Conservation (phyloP, 2,113 vertebrate genomes). For the Prochilodus magdalenae region DNA sequence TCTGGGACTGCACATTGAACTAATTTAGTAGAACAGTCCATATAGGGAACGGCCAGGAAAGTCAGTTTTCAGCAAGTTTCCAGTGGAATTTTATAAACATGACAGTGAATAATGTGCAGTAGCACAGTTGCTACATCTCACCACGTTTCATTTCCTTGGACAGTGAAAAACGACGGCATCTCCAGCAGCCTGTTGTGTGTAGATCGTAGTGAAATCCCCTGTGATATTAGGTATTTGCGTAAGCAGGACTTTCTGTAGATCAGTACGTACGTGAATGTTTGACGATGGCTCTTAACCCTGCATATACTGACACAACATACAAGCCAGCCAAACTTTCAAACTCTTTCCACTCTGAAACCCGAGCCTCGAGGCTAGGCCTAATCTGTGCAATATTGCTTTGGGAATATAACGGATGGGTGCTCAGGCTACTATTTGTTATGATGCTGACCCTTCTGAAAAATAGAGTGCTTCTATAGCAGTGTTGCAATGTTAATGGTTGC, state of each 20-base stretch:
- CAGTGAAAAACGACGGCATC: not conserved
- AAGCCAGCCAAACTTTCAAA: not conserved
- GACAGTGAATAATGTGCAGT: not conserved
- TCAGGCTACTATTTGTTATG: conserved; percentile 1
- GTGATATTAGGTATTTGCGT: not conserved
- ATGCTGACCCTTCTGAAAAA: not conserved
- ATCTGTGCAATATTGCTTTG: not conserved
- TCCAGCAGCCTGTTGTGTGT: not conserved
- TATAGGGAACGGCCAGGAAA: no score
- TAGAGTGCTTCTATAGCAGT: not conserved
- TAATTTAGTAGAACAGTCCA: no score
- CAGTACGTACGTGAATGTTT: not conserved
- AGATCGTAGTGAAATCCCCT: not conserved
- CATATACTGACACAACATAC: not conserved
- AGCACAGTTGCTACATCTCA: not conserved
- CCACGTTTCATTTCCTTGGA: no score
- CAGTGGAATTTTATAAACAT: not conserved
- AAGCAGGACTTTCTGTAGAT: not conserved
- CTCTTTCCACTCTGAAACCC: not conserved
- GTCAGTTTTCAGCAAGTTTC: not conserved
- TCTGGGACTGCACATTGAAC: no score
- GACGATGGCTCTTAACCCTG: not conserved
- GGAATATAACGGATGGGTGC: not conserved
- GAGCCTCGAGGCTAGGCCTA: not conserved
- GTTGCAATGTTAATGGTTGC: not conserved